These are phyloP conservation scores for Pyrocoelia pectoralis DNA, from an alignment of 2,888 invertebrate genomes.

Conservation along the genomic window DNA sequence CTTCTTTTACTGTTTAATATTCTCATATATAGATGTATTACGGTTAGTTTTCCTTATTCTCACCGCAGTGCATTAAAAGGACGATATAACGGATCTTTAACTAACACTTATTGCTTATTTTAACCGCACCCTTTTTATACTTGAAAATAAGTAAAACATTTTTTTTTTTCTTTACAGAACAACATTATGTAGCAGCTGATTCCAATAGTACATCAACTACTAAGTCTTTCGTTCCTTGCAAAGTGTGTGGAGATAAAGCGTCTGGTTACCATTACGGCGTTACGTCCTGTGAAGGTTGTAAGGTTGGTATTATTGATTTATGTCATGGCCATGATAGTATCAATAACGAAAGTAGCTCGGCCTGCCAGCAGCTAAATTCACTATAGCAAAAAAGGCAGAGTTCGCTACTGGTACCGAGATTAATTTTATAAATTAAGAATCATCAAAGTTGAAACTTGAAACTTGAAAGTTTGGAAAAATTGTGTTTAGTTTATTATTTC, in stretches of 20 bases:
- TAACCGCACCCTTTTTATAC: conserved; percentile 21
- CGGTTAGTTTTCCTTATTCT: conserved; percentile 47
- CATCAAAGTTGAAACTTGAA: too few relatives aligned
- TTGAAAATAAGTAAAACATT: not conserved
- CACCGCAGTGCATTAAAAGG: conserved; percentile 31
- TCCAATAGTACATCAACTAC: conserved; percentile 79
- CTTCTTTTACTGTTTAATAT: conserved; percentile 10
- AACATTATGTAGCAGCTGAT: conserved; percentile 79
- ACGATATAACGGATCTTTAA: conserved; percentile 42
- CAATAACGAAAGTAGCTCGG: too few relatives aligned
- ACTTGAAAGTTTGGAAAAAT: too few relatives aligned
- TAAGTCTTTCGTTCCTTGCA: conserved; percentile 92
- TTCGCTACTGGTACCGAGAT: too few relatives aligned
- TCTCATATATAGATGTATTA: conserved; percentile 31
- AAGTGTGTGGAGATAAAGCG: conserved; percentile 96
- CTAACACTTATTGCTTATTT: conserved; percentile 11
- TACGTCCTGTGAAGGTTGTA: conserved; percentile 97
- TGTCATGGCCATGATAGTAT: not conserved
- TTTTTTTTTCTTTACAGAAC: conserved; percentile 62
- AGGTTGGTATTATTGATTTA: conserved; percentile 62
- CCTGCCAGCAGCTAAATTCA: too few relatives aligned
- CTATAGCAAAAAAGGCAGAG: too few relatives aligned
- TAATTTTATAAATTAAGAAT: too few relatives aligned
- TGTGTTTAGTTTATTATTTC: too few relatives aligned
- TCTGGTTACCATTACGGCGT: conserved; percentile 98